Evolutionary conservation across 2,888 invertebrate genomes (phyloP), one percentile per base, ranked within the genome.

Genomic region (Caenorhabditis zanzibari): DNA sequence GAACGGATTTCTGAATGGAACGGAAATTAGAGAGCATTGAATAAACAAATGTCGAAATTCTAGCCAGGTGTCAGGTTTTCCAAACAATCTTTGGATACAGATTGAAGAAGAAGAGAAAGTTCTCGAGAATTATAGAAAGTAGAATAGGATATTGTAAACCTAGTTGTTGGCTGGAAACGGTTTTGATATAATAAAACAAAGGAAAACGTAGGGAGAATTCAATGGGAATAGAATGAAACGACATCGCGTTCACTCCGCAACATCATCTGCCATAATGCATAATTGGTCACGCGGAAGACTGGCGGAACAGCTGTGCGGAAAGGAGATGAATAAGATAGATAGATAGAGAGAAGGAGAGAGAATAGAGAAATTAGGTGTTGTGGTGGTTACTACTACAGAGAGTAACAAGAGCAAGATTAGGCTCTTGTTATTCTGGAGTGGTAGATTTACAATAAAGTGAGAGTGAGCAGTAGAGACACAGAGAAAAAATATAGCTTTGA

Each of bases 281-380:
- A 76, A 59, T 68, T 41, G 58, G 52, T 58, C 66, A 59, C 66
- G 58, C 75, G 64, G 66, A 58, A 64, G 16, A 26, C 14, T 14
- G 22, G 58, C 58, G 56, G 41, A 44, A 72, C 28, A 61, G 58
- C 54, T 35, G 22, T 28, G 61, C 61, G 74, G 44, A 68, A 44
- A 12, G 47, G 10, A 56, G 22, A 52, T 41, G 44, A 28, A 41
- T 26, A 56, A 22, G 52, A n/a, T n/a, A n/a, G n/a, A n/a, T n/a
- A n/a, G n/a, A n/a, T n/a, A n/a, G n/a, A n/a, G n/a, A n/a, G n/a
- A n/a, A n/a, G n/a, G n/a, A 35, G 66, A 35, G 32, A 52, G 56
- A 58, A 28, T 28, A 24, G 59, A 72, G 56, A 52, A 44, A 4
- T 6, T 7, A 58, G 28, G 61, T 22, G 38, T 41, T 41, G 22